Evolutionary conservation across 1,140 invertebrate species (phyloP), one percentile per base, ranked within the genome.

Genomic region (Drosophila auraria): DNA sequence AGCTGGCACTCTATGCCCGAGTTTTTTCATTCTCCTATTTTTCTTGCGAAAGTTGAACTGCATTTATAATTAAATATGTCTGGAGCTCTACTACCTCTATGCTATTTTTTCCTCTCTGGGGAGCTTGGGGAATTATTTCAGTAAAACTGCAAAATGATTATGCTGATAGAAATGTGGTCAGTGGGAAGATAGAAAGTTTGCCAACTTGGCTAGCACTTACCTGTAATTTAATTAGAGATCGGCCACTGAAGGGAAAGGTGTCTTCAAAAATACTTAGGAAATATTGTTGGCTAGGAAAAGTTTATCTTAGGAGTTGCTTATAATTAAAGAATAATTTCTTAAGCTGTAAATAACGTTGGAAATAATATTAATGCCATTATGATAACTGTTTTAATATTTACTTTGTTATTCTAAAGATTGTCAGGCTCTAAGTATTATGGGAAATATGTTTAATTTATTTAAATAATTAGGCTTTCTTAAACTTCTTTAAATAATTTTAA

Each of bases 11-110:
- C 47, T 25, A 60, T 61, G 56, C 30, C 63, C 17, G 56, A 71
- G 59, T 58, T 59, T 64, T 51, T 36, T 42, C 59, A 27, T 61
- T 63, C 53, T 36, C 11, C 62, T 51, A 60, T 63, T 62, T 62
- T 68, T 64, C 57, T 47, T 54, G 45, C 30, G 20, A 61, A 66
- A 79, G 54, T 82, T 82, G 53, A 25, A 64, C 57, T 54, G 47
- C 72, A 75, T 51, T 61, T 66, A 64, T 77, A 91, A 91, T 82
- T 90, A 70, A 90, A 80, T 73, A 71, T 82, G 76, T 80, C 78
- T 75, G 66, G 40, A 58, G 66, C 65, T 77, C 33, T 63, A 80
- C 72, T 82, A 66, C 69, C 40, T 69, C 65, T 38, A 59, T 68
- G 44, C 20, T 45, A 49, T 25, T 59, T 70, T 74, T 71, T 42